A percentile compares a stretch with the other conserved stretches of the same genome.
Conservation (phyloP, 2,888 invertebrate species). For the Drosophila formosana region DNA sequence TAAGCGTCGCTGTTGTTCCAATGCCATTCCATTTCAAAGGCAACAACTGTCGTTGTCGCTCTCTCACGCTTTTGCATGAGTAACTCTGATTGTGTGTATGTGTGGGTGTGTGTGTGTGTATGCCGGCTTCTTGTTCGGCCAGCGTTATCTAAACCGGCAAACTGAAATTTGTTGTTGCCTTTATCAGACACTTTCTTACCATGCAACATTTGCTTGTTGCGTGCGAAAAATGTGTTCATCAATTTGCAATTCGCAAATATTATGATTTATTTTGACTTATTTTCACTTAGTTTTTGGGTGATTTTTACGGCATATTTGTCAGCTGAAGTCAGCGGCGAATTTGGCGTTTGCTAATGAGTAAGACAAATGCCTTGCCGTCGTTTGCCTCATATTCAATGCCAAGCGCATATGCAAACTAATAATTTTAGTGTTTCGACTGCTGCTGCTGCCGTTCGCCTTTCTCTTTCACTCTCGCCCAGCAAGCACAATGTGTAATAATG, state of each 20-base stretch:
- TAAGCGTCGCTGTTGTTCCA: slow-evolving; percentile 39
- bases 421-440: slow-evolving; percentile 24
- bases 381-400: slow-evolving; percentile 54
- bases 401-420: slow-evolving; percentile 46
- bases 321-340: slow-evolving; percentile 50
- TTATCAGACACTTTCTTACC: slow-evolving; percentile 29
- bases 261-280: slow-evolving; percentile 6
- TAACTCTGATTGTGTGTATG: background rate
- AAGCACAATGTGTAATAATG: slow-evolving; percentile 1
- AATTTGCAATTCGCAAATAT: slow-evolving; percentile 9
- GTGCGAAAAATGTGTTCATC: background rate
- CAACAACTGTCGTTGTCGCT: slow-evolving; percentile 14
- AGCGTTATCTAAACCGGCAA: slow-evolving; percentile 76
- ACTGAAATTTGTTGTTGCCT: slow-evolving; percentile 36
- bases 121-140: slow-evolving; percentile 56
- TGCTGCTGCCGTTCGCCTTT: slow-evolving; percentile 21
- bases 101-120: background rate
- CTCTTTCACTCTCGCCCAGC: slow-evolving; percentile 18
- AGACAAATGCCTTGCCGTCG: slow-evolving; percentile 35
- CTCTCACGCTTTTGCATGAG: slow-evolving; percentile 14
- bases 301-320: slow-evolving; percentile 42
- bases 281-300: slow-evolving; percentile 14
- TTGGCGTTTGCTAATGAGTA: slow-evolving; percentile 41
- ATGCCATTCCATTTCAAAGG: slow-evolving; percentile 25
- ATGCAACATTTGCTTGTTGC: slow-evolving; percentile 19